phyloP scores from a whole-genome alignment of 2,797 vertebrate species.

The Glyptemys insculpta region DNA sequence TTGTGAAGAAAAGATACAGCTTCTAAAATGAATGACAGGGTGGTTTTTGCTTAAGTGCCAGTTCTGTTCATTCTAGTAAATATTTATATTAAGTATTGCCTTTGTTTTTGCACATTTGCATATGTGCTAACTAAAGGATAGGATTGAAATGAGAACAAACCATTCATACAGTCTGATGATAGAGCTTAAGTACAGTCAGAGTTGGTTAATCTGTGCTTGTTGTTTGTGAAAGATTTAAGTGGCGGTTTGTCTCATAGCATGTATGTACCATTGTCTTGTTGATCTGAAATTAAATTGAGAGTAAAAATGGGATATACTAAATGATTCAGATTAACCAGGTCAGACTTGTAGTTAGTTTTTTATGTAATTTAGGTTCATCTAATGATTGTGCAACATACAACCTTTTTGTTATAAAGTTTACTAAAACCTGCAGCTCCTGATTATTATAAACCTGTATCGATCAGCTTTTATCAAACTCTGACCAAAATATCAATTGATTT shows the following conservation, averaged over 20 bases:
- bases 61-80: conserved; percentile 78
- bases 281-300: conserved; percentile 66
- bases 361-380: conserved; percentile 64
- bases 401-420: conserved; percentile 62
- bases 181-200: conserved; percentile 67
- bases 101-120: conserved; percentile 79
- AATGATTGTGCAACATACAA: conserved; percentile 58
- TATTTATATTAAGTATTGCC: conserved; percentile 77
- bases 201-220: conserved; percentile 73
- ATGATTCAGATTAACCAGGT: conserved; percentile 57
- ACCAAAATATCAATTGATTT: conserved; percentile 65
- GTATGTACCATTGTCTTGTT: conserved; percentile 68
- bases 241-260: conserved; percentile 70
- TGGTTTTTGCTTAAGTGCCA: conserved; percentile 72
- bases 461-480: conserved; percentile 65
- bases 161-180: conserved; percentile 59
- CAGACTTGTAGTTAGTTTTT: conserved; percentile 53
- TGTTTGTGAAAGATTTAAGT: conserved; percentile 70
- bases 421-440: conserved; percentile 57
- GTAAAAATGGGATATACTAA: conserved; percentile 74
- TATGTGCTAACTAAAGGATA: conserved; percentile 77
- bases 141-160: conserved; percentile 70
- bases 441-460: conserved; percentile 40
- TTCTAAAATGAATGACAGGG: conserved; percentile 71
- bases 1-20: conserved; percentile 71